Evolutionary conservation across 1,140 invertebrate genomes (phyloP), one percentile per base, ranked within the genome.

Genomic region (Leptoteleia sp.): DNA sequence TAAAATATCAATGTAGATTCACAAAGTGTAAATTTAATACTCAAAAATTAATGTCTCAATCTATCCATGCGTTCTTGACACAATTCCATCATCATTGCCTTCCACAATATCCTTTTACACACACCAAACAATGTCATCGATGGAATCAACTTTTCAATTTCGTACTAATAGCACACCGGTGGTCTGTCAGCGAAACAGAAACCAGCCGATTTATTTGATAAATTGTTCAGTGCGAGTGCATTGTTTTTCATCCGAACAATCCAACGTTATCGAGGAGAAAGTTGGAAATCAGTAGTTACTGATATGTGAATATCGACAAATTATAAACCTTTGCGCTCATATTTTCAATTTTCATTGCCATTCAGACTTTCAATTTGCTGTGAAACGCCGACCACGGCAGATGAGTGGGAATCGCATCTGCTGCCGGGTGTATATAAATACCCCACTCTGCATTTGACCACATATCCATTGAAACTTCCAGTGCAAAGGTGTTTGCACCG

Each of bases 301-400:
- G 27, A 61, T 37, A 57, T 5, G 43, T 11, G n/a, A 19, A 25
- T 16, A 11, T 13, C 12, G n/a, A 35, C 33, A 50, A 59, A 75
- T 75, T 57, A 75, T 9, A 65, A 75, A 29, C 61, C 40, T 11
- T 45, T 12, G 11, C n/a, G 15, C 29, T 4, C n/a, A 29, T 31
- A 29, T 72, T 57, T 64, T 57, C 45, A 45, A 61, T 64, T 65
- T 70, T 64, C 73, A 64, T 70, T 70, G 65, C 54, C 11, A 70
- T 64, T 64, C 29, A 4, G 47, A 68, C 57, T 70, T 77, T 77
- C 73, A 16, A 43, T 64, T 77, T 9, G 47, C n/a, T n/a, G 57
- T 25, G 62, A 65, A 68, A 76, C 37, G 11, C 11, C 29, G 50
- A 42, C n/a, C n/a, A n/a, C n/a, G n/a, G n/a, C 22, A 6, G 6